Evolutionary conservation across 2,888 invertebrate genomes (phyloP).

Genomic region (Hirudinaria manillensis): DNA sequence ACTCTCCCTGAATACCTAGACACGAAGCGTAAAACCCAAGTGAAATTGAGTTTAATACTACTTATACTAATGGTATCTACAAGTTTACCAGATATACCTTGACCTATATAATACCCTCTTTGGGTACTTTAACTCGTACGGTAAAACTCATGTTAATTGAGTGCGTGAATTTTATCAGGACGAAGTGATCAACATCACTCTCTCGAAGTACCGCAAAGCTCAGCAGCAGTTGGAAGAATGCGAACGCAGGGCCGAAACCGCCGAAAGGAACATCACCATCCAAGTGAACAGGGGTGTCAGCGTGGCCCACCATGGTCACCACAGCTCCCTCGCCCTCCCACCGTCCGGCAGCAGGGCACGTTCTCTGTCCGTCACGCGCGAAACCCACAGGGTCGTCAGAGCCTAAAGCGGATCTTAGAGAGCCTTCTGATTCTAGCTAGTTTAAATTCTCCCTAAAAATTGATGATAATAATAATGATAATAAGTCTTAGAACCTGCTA

Average conservation of each 20-base stretch:
- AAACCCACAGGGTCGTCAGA: conserved; percentile 46
- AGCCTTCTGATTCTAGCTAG: too few relatives aligned
- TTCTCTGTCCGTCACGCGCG: conserved; percentile 52
- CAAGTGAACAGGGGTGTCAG: conserved; percentile 40
- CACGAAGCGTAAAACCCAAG: too few relatives aligned
- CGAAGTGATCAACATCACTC: conserved; percentile 52
- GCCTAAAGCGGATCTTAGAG: conserved; percentile 30
- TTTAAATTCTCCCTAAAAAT: too few relatives aligned
- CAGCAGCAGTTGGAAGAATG: conserved; percentile 52
- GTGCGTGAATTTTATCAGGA: conserved; percentile 44
- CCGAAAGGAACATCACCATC: conserved; percentile 50
- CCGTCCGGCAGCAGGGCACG: conserved; percentile 43
- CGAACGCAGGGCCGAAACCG: conserved; percentile 51
- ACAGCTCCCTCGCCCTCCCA: conserved; percentile 23
- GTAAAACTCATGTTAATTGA: too few relatives aligned
- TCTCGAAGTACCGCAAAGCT: conserved; percentile 55
- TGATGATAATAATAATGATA: too few relatives aligned
- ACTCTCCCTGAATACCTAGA: too few relatives aligned
- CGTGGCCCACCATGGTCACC: background rate
- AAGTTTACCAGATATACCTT: background rate
- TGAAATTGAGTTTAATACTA: too few relatives aligned
- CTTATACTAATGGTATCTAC: too few relatives aligned
- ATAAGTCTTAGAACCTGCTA: background rate
- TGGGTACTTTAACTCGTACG: too few relatives aligned
- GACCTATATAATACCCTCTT: too few relatives aligned